These are phyloP conservation scores for Caiman crocodilus DNA, from an alignment of 2,797 vertebrate species.

Conservation along the genomic window DNA sequence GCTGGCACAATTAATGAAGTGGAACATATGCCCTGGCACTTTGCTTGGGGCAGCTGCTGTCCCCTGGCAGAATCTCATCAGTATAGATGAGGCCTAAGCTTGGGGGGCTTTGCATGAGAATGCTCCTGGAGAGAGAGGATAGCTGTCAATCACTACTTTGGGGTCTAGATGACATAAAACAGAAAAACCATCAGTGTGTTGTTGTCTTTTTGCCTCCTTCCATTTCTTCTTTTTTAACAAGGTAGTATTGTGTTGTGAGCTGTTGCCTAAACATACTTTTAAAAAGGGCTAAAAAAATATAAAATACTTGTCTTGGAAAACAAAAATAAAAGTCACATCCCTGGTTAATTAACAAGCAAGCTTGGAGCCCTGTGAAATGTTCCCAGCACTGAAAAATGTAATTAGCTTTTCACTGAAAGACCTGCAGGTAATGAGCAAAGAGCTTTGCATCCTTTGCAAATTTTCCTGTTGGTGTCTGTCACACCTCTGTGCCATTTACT, in stretches of 20 bases:
- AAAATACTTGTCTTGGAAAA: conserved; percentile 36
- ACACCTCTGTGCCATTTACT: conserved; percentile 19
- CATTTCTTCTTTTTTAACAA: too few relatives aligned
- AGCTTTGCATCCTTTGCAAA: conserved; percentile 22
- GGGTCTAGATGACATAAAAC: neutral
- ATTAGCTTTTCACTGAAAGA: conserved; percentile 60
- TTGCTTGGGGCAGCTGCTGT: too few relatives aligned
- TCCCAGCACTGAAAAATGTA: conserved; percentile 56
- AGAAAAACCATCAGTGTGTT: neutral
- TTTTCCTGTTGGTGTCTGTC: conserved; percentile 21
- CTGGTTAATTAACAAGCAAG: conserved; percentile 58
- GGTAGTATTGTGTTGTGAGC: neutral
- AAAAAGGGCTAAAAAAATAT: neutral
- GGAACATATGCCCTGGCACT: too few relatives aligned
- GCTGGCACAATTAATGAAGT: too few relatives aligned
- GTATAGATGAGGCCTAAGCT: neutral
- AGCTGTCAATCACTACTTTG: neutral
- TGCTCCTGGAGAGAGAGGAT: neutral
- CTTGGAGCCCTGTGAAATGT: conserved; percentile 8
- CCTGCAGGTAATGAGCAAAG: conserved; percentile 51
- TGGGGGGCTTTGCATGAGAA: neutral
- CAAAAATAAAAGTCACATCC: conserved; percentile 27
- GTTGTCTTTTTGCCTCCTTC: neutral
- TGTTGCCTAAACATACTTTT: neutral
- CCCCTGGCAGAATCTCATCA: too few relatives aligned